A percentile compares a stretch with the other conserved stretches of the same genome.
phyloP scores from a whole-genome alignment of 2,888 invertebrate species.

The Rotaria magnacalcarata region DNA sequence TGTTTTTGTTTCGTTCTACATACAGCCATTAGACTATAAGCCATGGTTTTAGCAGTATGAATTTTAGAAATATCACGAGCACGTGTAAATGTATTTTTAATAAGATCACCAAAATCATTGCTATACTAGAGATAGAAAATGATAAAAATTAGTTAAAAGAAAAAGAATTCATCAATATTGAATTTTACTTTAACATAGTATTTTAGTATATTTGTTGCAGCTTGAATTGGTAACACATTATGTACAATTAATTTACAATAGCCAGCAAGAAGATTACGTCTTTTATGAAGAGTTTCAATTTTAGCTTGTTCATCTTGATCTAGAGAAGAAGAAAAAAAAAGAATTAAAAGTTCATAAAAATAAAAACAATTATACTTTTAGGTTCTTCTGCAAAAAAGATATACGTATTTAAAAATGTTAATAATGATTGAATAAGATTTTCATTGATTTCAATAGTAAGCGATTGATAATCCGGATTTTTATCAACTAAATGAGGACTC shows the following conservation, averaged over 20 bases:
- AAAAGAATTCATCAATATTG: too few relatives aligned
- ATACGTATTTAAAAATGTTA: constrained; percentile 35
- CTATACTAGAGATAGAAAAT: constrained; percentile 97
- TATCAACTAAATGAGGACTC: constrained; percentile 70
- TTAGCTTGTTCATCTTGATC: constrained; percentile 32
- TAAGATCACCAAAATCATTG: constrained; percentile 95
- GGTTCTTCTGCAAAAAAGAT: constrained; percentile 22
- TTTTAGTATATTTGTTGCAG: constrained; percentile 88
- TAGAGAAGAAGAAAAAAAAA: not conserved
- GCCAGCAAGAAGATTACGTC: constrained; percentile 87
- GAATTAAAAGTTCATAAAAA: too few relatives aligned
- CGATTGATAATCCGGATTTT: constrained; percentile 8
- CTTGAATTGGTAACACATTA: constrained; percentile 85
- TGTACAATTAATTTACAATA: constrained; percentile 96
- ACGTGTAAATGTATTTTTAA: constrained; percentile 91
- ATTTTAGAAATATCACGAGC: constrained; percentile 94
- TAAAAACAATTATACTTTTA: not conserved
- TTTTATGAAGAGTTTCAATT: constrained; percentile 91
- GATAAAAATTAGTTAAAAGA: constrained; percentile 59
- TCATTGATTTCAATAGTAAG: constrained; percentile 10
- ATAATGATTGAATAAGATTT: constrained; percentile 30
- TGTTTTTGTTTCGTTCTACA: not conserved
- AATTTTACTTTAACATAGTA: constrained; percentile 76
- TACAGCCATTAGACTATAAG: constrained; percentile 56
- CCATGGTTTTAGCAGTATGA: constrained; percentile 87